Evolutionary conservation across 2,888 invertebrate genomes (phyloP).

Genomic region (Nomada ferruginata): DNA sequence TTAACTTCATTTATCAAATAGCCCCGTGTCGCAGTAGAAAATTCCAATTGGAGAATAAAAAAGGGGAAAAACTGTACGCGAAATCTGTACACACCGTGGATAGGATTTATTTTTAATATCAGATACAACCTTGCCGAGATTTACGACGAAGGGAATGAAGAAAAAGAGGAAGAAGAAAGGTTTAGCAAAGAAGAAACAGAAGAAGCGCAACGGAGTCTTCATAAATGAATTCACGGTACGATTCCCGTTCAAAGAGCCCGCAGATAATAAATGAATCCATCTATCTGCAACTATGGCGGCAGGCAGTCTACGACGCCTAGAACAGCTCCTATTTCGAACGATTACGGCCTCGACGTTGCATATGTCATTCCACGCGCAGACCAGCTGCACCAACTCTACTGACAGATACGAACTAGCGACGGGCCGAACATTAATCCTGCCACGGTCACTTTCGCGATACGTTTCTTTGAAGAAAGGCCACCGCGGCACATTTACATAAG

Average conservation of each 20-base stretch:
- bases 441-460: constrained; percentile 6
- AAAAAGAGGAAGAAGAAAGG: no score
- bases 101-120: no score
- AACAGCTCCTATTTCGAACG: constrained; percentile 58
- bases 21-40: background rate
- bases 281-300: constrained; percentile 60
- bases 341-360: constrained; percentile 48
- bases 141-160: background rate
- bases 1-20: background rate
- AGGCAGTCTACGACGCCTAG: constrained; percentile 64
- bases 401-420: constrained; percentile 53
- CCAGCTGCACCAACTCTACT: constrained; percentile 50
- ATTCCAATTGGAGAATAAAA: background rate
- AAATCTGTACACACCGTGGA: no score
- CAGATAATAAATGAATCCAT: constrained; percentile 35
- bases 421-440: constrained; percentile 27
- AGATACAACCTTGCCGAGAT: background rate
- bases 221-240: constrained; percentile 10
- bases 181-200: background rate
- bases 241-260: constrained; percentile 21
- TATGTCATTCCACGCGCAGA: constrained; percentile 45
- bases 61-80: background rate
- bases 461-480: constrained; percentile 20
- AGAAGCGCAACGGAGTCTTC: background rate
- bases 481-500: no score